Evolutionary conservation across 2,797 vertebrate genomes (phyloP), one percentile per base, ranked within the genome.

Genomic region (Saxicola maurus): DNA sequence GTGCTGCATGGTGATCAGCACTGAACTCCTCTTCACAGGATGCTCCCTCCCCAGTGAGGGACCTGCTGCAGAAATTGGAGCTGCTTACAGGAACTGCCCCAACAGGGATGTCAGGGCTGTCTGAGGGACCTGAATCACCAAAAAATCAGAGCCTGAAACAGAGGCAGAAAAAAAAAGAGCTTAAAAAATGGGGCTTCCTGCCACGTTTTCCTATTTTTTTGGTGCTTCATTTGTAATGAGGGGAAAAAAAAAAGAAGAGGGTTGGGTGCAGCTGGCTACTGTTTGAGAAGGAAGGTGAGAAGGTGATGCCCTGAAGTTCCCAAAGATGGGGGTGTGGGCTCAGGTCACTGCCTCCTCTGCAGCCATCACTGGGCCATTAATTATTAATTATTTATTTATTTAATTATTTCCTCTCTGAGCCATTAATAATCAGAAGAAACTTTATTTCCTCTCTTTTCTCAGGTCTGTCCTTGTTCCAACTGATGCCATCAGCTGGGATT

Each of bases 311-410:
- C 37, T 55, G 55, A n/a, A 42, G 37, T 10, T 68, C 40, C 19
- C 4, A 2, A 38, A 28, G 4, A 23, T 1, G 2, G 6, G 7
- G 10, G 1, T 18, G 33, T 59, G 37, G 14, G 37, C 12, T 64
- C 25, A 18, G 45, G 19, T 25, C 31, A n/a, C 9, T 5, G 2
- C 23, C 49, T 40, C 30, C 57, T 37, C 74, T 64, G 27, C 16
- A 64, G 33, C 10, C 6, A 3, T 7, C 43, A 4, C 43, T 13
- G 37, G 6, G 53, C 24, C 19, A 5, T 10, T 25, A n/a, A n/a
- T n/a, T n/a, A n/a, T n/a, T n/a, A n/a, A n/a, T n/a, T n/a, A n/a
- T n/a, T n/a, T n/a, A n/a, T n/a, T n/a, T n/a, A n/a, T n/a, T n/a
- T n/a, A n/a, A n/a, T n/a, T 5, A 20, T 37, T 49, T 69, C 56